Conservation (phyloP, 2,113 vertebrate species). For the Dicrurus megarhynchus region DNA sequence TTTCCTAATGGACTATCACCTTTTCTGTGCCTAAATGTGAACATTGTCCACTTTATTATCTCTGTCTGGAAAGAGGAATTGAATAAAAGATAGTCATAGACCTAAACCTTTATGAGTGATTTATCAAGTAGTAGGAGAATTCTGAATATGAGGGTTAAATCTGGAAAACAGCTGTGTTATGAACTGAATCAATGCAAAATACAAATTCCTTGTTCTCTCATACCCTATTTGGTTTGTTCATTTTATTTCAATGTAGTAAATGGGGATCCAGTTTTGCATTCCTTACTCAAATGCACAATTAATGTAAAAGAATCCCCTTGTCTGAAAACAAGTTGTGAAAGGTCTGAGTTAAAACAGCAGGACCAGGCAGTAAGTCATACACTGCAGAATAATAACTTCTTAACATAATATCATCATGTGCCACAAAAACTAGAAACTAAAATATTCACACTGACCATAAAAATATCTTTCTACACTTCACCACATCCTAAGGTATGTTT, state of each 20-base stretch:
- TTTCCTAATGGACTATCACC: neutral
- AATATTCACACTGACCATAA: neutral
- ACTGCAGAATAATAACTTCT: neutral
- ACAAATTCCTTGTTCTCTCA: neutral
- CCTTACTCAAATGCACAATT: neutral
- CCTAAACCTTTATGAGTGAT: neutral
- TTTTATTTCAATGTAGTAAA: neutral
- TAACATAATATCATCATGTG: neutral
- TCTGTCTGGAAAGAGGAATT: neutral
- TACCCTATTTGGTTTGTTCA: neutral
- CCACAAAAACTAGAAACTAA: constrained; percentile 1
- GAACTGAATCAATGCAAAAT: constrained; percentile 1
- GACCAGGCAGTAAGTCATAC: neutral
- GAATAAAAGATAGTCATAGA: neutral
- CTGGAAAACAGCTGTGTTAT: constrained; percentile 40
- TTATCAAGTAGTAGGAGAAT: constrained; percentile 22
- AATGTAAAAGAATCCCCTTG: neutral
- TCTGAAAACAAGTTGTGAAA: neutral
- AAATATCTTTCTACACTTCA: constrained; percentile 24
- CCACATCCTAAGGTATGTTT: constrained; percentile 44
- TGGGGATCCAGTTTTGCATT: neutral
- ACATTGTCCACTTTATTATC: neutral
- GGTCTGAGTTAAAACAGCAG: neutral
- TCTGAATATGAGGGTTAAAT: neutral
- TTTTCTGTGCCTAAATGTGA: constrained; percentile 12